A percentile compares a stretch with the other conserved stretches of the same genome.
These are phyloP conservation scores for Halictus quadricinctus DNA, from an alignment of 2,888 invertebrate species.

Conservation along the genomic window DNA sequence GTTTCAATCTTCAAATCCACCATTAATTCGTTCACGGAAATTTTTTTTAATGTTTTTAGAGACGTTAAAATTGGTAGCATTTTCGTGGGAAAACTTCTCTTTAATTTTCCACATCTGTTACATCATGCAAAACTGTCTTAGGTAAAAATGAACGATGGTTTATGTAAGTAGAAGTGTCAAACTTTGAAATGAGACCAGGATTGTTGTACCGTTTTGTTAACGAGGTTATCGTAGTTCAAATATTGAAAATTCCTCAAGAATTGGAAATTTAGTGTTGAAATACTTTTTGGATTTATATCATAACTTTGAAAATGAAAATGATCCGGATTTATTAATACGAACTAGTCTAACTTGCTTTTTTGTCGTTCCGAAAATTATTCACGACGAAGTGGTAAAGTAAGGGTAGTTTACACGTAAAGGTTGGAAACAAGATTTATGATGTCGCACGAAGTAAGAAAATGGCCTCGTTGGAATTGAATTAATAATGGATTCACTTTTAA, in stretches of 20 bases:
- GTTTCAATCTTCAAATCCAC: too few relatives aligned
- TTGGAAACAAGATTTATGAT: neutral
- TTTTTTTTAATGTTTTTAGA: too few relatives aligned
- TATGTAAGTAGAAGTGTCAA: neutral
- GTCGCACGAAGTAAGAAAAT: neutral
- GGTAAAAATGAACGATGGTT: neutral
- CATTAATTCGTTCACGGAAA: too few relatives aligned
- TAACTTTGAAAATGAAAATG: neutral
- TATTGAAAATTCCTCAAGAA: neutral
- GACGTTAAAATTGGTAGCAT: too few relatives aligned
- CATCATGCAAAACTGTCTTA: neutral
- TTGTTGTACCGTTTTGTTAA: neutral
- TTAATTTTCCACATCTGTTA: neutral
- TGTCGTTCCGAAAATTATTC: neutral
- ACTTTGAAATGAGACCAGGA: neutral
- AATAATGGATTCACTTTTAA: conserved; percentile 6
- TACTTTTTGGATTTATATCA: too few relatives aligned
- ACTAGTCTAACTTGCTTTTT: neutral
- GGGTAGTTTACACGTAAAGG: neutral
- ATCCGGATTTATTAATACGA: neutral
- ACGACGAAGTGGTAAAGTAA: neutral
- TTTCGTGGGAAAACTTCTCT: too few relatives aligned
- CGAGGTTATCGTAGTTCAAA: neutral
- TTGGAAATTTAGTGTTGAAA: too few relatives aligned
- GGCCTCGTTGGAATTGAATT: neutral